These are phyloP conservation scores for Physeter macrocephalus DNA, from an alignment of 2,113 vertebrate species.

Conservation along the genomic window DNA sequence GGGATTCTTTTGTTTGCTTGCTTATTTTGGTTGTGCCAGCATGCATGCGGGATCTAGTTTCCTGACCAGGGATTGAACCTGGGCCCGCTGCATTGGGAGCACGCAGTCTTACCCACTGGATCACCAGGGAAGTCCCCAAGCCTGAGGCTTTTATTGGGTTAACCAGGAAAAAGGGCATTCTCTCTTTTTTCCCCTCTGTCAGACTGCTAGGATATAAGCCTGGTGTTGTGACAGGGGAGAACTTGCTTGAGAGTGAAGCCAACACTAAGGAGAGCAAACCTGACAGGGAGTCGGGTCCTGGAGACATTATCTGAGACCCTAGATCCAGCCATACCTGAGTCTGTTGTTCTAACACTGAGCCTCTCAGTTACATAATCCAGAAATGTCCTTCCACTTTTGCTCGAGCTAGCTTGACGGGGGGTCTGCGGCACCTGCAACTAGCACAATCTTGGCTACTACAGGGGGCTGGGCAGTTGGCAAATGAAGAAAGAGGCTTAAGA, in stretches of 20 bases:
- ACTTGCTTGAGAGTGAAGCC: background rate
- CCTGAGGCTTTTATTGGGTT: background rate
- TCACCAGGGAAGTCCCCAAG: too few species aligned
- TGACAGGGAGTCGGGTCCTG: background rate
- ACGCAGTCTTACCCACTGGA: too few species aligned
- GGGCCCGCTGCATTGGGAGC: too few species aligned
- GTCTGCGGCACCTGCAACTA: background rate
- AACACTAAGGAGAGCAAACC: background rate
- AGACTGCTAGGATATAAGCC: conserved; percentile 26
- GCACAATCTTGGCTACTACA: background rate
- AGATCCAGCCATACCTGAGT: background rate
- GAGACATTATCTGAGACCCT: background rate
- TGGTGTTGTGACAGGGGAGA: background rate
- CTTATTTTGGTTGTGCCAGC: too few species aligned
- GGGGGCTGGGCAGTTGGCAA: background rate
- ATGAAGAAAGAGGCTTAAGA: background rate
- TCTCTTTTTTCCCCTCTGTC: background rate
- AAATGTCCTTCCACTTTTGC: background rate
- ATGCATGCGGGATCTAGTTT: too few species aligned
- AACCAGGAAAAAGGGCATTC: background rate
- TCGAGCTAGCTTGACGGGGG: background rate
- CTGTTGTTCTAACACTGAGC: background rate
- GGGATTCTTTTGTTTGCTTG: too few species aligned
- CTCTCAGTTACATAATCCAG: background rate
- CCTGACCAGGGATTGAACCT: too few species aligned